Evolutionary conservation across 1,140 invertebrate genomes (phyloP), one percentile per base, ranked within the genome.

Genomic region (Aphelinus certus): DNA sequence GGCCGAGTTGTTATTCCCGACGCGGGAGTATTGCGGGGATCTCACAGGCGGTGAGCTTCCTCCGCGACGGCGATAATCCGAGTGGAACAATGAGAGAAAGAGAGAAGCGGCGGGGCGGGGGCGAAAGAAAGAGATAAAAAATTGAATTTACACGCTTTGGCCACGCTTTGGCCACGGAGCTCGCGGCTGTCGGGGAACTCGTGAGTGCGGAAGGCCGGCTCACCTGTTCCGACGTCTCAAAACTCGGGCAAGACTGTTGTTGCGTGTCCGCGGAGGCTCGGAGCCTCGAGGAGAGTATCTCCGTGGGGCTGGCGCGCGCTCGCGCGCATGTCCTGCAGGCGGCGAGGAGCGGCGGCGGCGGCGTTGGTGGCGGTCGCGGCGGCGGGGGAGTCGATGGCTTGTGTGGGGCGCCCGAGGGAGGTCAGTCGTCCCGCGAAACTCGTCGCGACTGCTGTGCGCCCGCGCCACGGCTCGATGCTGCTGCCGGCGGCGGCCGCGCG

Each of bases 351-450:
- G 7, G n/a, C 10, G 42, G 49, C 7, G 46, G 49, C 43, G 9
- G 67, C 61, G 61, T 63, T 63, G 49, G 68, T 60, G 66, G 57
- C 7, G 73, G 60, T 63, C 47, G 47, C 64, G 68, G 71, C 48
- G 73, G 62, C 49, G 62, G 66, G 56, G 69, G 72, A 62, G 26
- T 26, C 26, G 4, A 53, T 9, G 26, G 26, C 26, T 26, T 0
- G 26, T 26, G 26, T 26, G 26, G 26, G 26, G 26, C 26, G 53
- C 55, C 7, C n/a, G 42, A 43, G 60, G 45, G n/a, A 70, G 79
- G 79, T 78, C 82, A 84, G 83, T 84, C 80, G 83, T 67, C 77
- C 76, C 75, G 78, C 79, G 80, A 80, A 76, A 74, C 74, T 81
- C 80, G 73, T 73, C 81, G 79, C 68, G 81, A 72, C 26, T 26